phyloP scores from a whole-genome alignment of 2,113 vertebrate genomes.

The Tautogolabrus adspersus region DNA sequence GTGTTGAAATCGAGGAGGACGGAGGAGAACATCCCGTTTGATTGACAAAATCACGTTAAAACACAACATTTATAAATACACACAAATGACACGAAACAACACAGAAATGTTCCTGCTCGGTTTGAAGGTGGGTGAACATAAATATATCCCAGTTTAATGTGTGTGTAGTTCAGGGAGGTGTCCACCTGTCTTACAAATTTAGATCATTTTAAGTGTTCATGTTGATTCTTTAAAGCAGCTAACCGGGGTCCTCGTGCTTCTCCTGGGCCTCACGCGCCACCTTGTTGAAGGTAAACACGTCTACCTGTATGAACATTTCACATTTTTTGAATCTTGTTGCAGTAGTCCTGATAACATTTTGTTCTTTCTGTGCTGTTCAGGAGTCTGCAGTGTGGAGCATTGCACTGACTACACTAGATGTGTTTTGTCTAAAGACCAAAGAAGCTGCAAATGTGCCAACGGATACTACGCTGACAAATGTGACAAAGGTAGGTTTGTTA shows the following conservation, averaged over 20 bases:
- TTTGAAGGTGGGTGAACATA: slow-evolving; percentile 52
- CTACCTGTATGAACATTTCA: not conserved
- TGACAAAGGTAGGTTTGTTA: slow-evolving; percentile 70
- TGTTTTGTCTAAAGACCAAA: slow-evolving; percentile 56
- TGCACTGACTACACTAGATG: slow-evolving; percentile 69
- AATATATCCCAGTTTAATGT: not conserved
- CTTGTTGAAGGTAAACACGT: slow-evolving; percentile 60
- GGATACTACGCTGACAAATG: slow-evolving; percentile 78
- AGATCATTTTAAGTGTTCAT: not conserved
- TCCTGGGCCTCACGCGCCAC: slow-evolving; percentile 32
- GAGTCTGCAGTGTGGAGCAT: slow-evolving; percentile 68
- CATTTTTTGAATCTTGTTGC: not conserved
- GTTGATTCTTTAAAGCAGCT: slow-evolving; percentile 49
- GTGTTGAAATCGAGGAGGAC: slow-evolving; percentile 24
- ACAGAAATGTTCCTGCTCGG: slow-evolving; percentile 30
- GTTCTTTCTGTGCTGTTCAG: slow-evolving; percentile 18
- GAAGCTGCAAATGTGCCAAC: slow-evolving; percentile 71
- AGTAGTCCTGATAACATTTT: not conserved
- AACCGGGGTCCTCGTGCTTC: slow-evolving; percentile 39
- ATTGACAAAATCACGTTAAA: not conserved
- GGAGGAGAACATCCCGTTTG: not conserved
- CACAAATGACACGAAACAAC: not conserved
- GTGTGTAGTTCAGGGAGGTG: too few relatives aligned
- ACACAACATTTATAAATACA: not conserved
- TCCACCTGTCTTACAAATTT: not conserved